Evolutionary conservation across 1,140 invertebrate species (phyloP), one percentile per base, ranked within the genome.

Genomic region (Bombus confusus): DNA sequence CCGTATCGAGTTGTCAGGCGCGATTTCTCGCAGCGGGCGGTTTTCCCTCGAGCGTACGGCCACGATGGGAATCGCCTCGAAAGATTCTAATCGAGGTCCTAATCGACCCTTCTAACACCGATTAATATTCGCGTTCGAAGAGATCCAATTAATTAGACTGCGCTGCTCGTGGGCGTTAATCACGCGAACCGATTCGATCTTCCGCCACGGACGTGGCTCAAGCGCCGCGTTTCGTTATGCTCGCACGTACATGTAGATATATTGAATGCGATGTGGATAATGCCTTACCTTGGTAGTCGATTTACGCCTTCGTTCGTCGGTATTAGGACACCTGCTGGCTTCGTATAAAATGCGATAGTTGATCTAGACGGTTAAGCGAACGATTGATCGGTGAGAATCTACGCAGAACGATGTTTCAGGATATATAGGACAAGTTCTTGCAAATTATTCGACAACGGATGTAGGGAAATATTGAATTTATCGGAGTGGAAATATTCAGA

Each of bases 101-200:
- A 8, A 13, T 28, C 25, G 39, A 31, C 31, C 69, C 47, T 59
- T 62, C 37, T 72, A 86, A 68, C 71, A 68, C 59, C 74, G 79
- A 90, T 91, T 91, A 91, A 91, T 91, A 90, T 90, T 90, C 90
- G 82, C 75, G 66, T 73, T 80, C 71, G 75, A 75, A 39, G 59
- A 57, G 68, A 78, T 73, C 72, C 85, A 77, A 91, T 90, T 89
- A 91, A 91, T 91, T 87, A 88, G 86, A 47, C 64, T 68, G 43
- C 34, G 78, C 43, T 75, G 74, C 80, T 75, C 41, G 87, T 74
- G 57, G 80, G 31, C 59, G 81, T 86, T 91, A 80, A 89, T 91
- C 88, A 86, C 88, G 81, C 80, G 47, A 52, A 52, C 47, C 47
- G 47, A 52, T 52, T 52, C 47, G 47, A 52, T 52, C 47, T 52